Conservation (phyloP, 1,140 invertebrate species). For the Vanessa tameamea region DNA sequence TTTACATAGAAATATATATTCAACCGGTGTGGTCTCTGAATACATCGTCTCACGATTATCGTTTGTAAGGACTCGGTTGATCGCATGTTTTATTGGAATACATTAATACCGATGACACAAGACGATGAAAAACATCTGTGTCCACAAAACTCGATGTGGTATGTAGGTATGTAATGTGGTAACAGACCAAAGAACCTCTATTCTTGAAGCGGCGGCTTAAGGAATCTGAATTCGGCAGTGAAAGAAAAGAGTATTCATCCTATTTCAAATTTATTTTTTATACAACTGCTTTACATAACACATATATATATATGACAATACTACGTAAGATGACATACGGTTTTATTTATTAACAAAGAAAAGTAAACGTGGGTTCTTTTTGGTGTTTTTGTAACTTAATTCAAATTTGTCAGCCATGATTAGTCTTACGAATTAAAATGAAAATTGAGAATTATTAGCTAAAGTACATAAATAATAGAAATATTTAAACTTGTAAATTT, state of each 20-base stretch:
- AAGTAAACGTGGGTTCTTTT: no score
- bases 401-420: no score
- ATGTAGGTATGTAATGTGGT: conserved; percentile 43
- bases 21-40: conserved; percentile 70
- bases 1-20: conserved; percentile 25
- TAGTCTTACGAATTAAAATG: no score
- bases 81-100: conserved; percentile 69
- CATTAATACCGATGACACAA: conserved; percentile 78
- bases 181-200: conserved; percentile 65
- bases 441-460: no score
- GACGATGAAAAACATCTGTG: conserved; percentile 76
- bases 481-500: no score
- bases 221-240: neutral
- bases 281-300: no score
- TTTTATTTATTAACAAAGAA: no score
- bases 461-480: no score
- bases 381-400: no score
- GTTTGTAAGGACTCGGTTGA: conserved; percentile 67
- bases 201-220: conserved; percentile 58
- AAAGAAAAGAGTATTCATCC: neutral
- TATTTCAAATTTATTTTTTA: no score
- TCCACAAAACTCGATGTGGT: conserved; percentile 59
- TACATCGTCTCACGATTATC: conserved; percentile 59
- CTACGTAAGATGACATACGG: no score
- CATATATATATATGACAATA: no score